These are phyloP conservation scores for Ia io DNA, from an alignment of 2,113 vertebrate genomes.

Conservation along the genomic window DNA sequence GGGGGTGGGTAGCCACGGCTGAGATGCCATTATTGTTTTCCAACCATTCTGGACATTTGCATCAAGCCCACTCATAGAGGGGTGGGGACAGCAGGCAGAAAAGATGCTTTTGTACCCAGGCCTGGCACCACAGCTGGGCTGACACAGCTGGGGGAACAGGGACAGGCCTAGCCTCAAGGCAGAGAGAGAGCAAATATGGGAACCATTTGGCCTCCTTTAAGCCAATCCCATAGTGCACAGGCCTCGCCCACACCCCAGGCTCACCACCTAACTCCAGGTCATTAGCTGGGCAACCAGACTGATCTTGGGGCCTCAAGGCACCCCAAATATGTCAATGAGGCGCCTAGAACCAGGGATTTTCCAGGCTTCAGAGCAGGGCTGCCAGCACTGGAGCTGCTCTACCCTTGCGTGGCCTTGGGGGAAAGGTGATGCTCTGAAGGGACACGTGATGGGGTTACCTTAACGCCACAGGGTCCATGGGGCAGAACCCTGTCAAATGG, in stretches of 20 bases:
- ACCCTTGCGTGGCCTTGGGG: not conserved
- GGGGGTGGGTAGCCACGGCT: not conserved
- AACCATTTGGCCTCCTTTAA: not conserved
- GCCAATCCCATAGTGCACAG: not conserved
- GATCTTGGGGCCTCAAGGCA: not conserved
- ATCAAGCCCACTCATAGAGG: not conserved
- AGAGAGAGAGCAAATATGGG: not conserved
- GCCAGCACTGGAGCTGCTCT: not conserved
- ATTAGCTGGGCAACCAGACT: not conserved
- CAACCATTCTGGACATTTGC: not conserved
- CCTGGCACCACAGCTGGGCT: not conserved
- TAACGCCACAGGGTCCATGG: not conserved
- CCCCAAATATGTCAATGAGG: not conserved
- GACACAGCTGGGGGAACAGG: not conserved
- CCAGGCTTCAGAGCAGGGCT: not conserved
- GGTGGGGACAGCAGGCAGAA: not conserved
- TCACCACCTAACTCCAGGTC: not conserved
- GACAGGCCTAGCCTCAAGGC: not conserved
- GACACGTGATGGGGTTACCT: not conserved
- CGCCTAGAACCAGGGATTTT: not conserved
- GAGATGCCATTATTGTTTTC: slow-evolving; percentile 17
- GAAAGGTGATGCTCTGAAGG: not conserved
- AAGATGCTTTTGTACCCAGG: slow-evolving; percentile 44
- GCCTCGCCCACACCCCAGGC: not conserved
- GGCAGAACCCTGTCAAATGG: not conserved